These are phyloP conservation scores for Biston betularia DNA, from an alignment of 2,888 invertebrate genomes.

Conservation along the genomic window DNA sequence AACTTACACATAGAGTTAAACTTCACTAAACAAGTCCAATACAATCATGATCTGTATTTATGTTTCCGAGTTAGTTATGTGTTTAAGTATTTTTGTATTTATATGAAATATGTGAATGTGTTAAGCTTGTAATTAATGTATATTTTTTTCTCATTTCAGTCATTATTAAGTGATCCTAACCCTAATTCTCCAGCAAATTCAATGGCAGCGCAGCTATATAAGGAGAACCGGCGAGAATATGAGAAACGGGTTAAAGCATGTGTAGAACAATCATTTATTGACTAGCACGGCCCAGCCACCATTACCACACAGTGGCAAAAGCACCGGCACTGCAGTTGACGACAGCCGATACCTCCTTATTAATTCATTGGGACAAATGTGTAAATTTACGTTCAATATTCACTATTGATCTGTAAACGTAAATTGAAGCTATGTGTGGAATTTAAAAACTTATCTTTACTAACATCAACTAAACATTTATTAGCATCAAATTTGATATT, in stretches of 20 bases:
- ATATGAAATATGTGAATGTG: no score
- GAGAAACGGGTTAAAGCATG: conserved; percentile 99
- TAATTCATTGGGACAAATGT: conserved; percentile 77
- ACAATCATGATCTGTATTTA: no score
- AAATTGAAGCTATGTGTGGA: conserved; percentile 36
- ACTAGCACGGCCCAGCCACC: conserved; percentile 86
- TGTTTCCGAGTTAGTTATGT: no score
- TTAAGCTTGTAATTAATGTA: background rate
- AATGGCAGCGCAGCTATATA: conserved; percentile 99
- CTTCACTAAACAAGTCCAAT: no score
- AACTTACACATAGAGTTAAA: no score
- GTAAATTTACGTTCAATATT: conserved; percentile 55
- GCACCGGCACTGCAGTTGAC: conserved; percentile 55
- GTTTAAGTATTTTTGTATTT: no score
- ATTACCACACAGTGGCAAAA: conserved; percentile 64
- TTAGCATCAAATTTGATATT: conserved; percentile 17
- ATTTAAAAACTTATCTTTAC: conserved; percentile 34
- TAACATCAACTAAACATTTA: conserved; percentile 40
- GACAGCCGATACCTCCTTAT: conserved; percentile 66
- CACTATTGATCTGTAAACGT: conserved; percentile 39
- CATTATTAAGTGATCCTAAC: conserved; percentile 99
- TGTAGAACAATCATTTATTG: conserved; percentile 99
- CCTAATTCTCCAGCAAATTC: conserved; percentile 99
- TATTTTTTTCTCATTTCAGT: conserved; percentile 88
- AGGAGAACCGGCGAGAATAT: conserved; percentile 99